Conservation (phyloP, 2,113 vertebrate genomes). For the Psophia crepitans region DNA sequence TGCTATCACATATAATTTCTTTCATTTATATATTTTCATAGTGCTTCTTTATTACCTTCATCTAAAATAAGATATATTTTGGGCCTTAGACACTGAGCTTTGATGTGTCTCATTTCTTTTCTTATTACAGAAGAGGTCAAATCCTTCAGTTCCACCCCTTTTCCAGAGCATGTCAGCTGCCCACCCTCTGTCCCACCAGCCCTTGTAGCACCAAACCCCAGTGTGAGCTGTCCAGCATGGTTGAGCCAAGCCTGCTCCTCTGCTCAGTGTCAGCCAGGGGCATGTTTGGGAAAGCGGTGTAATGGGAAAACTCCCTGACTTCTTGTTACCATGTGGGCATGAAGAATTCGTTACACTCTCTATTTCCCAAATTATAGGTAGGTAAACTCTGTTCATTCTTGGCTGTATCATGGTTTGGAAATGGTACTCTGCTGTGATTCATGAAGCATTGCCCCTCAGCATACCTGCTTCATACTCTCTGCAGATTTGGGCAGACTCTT, state of each 20-base stretch:
- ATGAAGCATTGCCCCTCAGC: background rate
- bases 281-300: background rate
- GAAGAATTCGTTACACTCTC: background rate
- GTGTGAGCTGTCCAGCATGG: accelerated
- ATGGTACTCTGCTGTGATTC: background rate
- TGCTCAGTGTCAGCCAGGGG: background rate
- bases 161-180: background rate
- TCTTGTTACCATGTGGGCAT: background rate
- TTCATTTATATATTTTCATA: background rate
- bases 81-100: background rate
- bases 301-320: background rate
- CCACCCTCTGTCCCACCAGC: background rate
- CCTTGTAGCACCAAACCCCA: background rate
- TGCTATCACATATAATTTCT: background rate
- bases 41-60: background rate
- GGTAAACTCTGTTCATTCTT: background rate
- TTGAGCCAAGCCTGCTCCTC: background rate
- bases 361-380: background rate
- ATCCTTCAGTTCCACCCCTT: background rate
- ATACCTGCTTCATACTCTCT: background rate
- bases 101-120: background rate
- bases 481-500: background rate
- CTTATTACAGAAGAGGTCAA: background rate
- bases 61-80: background rate
- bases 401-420: background rate